phyloP scores from a whole-genome alignment of 2,888 invertebrate species.

The Hyles lineata region DNA sequence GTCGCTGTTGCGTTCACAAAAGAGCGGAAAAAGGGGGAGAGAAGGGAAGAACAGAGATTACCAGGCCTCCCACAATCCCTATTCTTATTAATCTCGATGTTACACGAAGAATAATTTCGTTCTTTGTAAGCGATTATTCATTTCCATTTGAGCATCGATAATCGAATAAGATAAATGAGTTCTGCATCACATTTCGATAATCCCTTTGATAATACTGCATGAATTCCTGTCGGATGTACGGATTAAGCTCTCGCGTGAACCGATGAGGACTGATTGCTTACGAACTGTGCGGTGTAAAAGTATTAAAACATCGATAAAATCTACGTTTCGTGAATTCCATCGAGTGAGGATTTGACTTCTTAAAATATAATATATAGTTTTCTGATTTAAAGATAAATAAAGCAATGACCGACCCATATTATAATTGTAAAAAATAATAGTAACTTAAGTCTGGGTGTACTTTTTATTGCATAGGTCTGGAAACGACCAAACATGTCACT shows the following conservation, averaged over 20 bases:
- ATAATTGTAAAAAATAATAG: too few relatives aligned
- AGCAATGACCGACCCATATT: too few relatives aligned
- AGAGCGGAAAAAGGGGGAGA: too few relatives aligned
- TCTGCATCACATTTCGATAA: conserved; percentile 14
- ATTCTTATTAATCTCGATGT: neutral
- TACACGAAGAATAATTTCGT: neutral
- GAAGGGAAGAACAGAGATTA: too few relatives aligned
- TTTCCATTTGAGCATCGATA: conserved; percentile 6
- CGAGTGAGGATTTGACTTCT: neutral
- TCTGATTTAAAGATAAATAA: too few relatives aligned
- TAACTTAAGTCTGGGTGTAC: too few relatives aligned
- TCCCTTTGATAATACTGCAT: neutral
- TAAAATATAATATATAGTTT: too few relatives aligned
- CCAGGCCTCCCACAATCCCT: too few relatives aligned
- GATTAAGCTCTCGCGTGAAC: neutral
- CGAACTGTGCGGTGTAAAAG: neutral
- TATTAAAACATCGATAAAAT: neutral
- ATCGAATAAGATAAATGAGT: conserved; percentile 21
- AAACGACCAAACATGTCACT: too few relatives aligned
- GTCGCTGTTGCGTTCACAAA: too few relatives aligned
- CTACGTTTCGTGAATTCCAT: neutral
- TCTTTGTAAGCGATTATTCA: neutral
- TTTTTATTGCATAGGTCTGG: too few relatives aligned
- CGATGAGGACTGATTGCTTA: neutral
- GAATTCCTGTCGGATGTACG: neutral